Evolutionary conservation across 1,140 invertebrate species (phyloP), one percentile per base, ranked within the genome.

Genomic region (Notospermus geniculatus): DNA sequence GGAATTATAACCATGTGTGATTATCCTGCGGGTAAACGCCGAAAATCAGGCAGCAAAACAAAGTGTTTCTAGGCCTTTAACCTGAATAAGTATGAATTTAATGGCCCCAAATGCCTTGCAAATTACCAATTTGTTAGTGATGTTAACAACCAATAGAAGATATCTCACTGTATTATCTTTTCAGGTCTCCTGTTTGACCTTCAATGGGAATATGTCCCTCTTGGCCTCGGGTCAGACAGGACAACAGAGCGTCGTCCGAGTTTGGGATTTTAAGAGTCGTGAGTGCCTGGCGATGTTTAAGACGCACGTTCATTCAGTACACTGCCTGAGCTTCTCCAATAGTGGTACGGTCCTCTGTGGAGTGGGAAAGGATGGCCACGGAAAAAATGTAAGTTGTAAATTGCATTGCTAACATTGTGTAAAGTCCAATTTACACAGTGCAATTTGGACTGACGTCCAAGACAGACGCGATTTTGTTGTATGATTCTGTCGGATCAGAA

Each of bases 161-260:
- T n/a, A n/a, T n/a, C n/a, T n/a, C n/a, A 19, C n/a, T n/a, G 17
- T 55, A n/a, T 25, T 55, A 2, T 2, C 29, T 15, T 22, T 57
- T 43, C 36, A 66, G 78, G 71, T 80, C 15, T 80, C 77, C 1
- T 74, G 73, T 66, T 55, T 82, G 22, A 62, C 71, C 15, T 58
- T 78, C 59, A 77, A 66, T 28, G 63, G 69, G 13, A 71, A 67
- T 59, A 64, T 70, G 17, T 68, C 71, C 19, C 55, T 82, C 11
- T 60, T 82, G 28, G 80, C 80, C 22, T 76, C 76, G 30, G 79
- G 78, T 43, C 80, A 82, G 67, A 77, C 76, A 43, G 80, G 80
- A 0, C 62, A 61, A 22, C 70, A 79, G 62, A 76, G 77, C 70
- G 71, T 75, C 9, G 74, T 80, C 2, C 62, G 79, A 36, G 60